Conservation (phyloP, 1,140 invertebrate species). For the Drosophila parabipectinata region DNA sequence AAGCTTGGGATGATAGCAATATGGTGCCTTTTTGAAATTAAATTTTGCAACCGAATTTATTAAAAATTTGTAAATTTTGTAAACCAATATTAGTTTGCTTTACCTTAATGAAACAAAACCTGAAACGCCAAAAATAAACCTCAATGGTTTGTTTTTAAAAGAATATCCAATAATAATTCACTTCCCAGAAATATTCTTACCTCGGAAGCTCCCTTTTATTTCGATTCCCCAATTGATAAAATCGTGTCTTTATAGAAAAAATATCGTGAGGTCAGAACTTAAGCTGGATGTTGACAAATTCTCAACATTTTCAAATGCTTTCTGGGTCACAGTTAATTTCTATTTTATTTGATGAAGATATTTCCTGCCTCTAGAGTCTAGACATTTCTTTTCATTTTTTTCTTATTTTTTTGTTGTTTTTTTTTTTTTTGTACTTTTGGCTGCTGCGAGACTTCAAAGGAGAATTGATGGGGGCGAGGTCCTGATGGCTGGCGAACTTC, state of each 20-base stretch:
- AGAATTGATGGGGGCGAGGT: constrained; percentile 37
- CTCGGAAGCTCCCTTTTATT: background rate
- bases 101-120: too few species aligned
- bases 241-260: background rate
- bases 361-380: constrained; percentile 57
- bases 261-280: constrained; percentile 9
- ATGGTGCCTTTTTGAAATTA: background rate
- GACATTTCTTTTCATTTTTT: constrained; percentile 47
- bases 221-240: background rate
- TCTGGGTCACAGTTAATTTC: constrained; percentile 75
- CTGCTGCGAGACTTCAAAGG: constrained; percentile 51
- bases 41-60: background rate
- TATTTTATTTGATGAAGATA: constrained; percentile 74
- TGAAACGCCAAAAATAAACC: background rate
- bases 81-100: too few species aligned
- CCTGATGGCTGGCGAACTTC: constrained; percentile 62
- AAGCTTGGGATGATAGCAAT: background rate
- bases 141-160: background rate
- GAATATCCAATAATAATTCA: too few species aligned
- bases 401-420: background rate
- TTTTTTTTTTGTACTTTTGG: constrained; percentile 12
- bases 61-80: constrained; percentile 4
- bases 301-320: constrained; percentile 41
- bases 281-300: constrained; percentile 52
- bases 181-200: too few species aligned